A percentile compares a stretch with the other conserved stretches of the same genome.
phyloP scores from a whole-genome alignment of 2,113 vertebrate genomes.

The Crotalus viridis region DNA sequence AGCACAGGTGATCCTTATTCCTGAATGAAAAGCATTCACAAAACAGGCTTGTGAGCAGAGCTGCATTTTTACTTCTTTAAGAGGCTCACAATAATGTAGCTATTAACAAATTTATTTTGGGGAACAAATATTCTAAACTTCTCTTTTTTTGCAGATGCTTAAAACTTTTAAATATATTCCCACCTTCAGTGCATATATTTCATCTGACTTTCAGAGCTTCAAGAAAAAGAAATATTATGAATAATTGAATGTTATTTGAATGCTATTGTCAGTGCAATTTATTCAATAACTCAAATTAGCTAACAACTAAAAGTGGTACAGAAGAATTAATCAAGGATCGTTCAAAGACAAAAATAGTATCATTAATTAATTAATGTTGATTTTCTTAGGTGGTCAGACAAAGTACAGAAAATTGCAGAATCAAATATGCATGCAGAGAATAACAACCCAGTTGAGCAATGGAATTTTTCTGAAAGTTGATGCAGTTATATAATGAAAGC shows the following conservation, averaged over 20 bases:
- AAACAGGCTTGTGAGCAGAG: background rate
- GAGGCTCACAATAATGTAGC: background rate
- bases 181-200: background rate
- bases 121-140: background rate
- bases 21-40: background rate
- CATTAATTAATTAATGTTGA: background rate
- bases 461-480: background rate
- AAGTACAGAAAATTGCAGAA: background rate
- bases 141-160: background rate
- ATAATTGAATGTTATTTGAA: background rate
- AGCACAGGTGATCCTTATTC: background rate
- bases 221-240: background rate
- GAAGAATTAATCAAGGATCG: background rate
- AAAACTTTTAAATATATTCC: background rate
- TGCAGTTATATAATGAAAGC: background rate
- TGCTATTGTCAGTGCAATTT: background rate
- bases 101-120: background rate
- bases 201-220: background rate
- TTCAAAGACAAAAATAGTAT: background rate
- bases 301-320: background rate
- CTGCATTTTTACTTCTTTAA: background rate
- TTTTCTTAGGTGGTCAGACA: background rate
- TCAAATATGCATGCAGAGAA: background rate
- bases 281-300: background rate
- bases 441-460: background rate